phyloP scores from a whole-genome alignment of 2,113 vertebrate species.

The Pelecanoides urinatrix region DNA sequence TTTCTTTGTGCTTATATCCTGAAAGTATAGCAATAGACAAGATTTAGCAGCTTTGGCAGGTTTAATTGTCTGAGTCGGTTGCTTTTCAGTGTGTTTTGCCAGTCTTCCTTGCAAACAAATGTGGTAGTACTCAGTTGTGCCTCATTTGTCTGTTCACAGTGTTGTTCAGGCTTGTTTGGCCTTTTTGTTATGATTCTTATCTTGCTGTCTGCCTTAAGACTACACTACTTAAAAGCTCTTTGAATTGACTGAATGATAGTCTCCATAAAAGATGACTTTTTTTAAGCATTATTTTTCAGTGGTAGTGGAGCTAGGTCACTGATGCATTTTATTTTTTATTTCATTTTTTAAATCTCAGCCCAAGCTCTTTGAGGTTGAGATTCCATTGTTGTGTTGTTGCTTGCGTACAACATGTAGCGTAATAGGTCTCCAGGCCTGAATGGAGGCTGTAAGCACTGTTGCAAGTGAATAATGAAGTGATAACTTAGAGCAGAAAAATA shows the following conservation, averaged over 20 bases:
- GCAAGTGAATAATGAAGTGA: not conserved
- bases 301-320: not conserved
- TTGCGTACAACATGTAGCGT: not conserved
- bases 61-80: not conserved
- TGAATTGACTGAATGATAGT: not conserved
- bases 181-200: not conserved
- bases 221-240: not conserved
- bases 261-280: not conserved
- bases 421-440: not conserved
- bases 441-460: not conserved
- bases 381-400: not conserved
- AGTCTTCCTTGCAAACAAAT: not conserved
- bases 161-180: not conserved
- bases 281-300: not conserved
- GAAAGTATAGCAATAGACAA: not conserved
- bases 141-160: not conserved
- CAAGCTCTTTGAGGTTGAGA: not conserved
- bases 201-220: not conserved
- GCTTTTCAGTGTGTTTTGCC: not conserved
- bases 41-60: not conserved
- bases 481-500: not conserved
- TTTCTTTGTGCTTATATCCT: not conserved
- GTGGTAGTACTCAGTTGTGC: not conserved
- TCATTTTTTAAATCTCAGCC: not conserved
- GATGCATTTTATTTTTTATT: not conserved